Evolutionary conservation across 2,888 invertebrate species (phyloP).

Genomic region (Ichneumoninae sp.): DNA sequence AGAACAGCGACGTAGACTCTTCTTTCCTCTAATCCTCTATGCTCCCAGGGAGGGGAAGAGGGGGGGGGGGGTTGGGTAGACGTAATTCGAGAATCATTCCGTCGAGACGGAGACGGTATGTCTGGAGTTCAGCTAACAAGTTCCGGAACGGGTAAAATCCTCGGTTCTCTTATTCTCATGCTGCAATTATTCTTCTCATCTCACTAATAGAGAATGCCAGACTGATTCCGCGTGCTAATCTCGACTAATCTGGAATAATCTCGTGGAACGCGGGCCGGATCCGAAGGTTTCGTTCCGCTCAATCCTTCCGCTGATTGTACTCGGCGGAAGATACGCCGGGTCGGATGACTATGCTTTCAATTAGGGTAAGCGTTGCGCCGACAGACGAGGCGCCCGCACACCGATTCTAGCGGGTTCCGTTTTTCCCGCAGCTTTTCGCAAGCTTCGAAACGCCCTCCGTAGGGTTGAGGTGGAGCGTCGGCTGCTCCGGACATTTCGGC

Average conservation of each 20-base stretch:
- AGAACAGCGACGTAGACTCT: slow-evolving; percentile 4
- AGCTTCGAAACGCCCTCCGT: no score
- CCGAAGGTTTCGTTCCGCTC: slow-evolving; percentile 35
- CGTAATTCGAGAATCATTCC: slow-evolving; percentile 61
- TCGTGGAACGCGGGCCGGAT: slow-evolving; percentile 70
- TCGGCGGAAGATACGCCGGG: slow-evolving; percentile 12
- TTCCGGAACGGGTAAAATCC: slow-evolving; percentile 38
- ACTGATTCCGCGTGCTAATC: slow-evolving; percentile 76
- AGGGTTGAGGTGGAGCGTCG: no score
- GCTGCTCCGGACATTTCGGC: no score
- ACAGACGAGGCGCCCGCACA: slow-evolving; percentile 59
- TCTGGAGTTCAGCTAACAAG: slow-evolving; percentile 53
- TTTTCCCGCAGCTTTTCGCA: background rate
- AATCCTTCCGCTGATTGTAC: slow-evolving; percentile 26
- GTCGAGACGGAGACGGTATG: slow-evolving; percentile 46
- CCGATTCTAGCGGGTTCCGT: background rate
- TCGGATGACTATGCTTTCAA: slow-evolving; percentile 72
- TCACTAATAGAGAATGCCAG: slow-evolving; percentile 60
- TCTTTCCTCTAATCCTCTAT: slow-evolving; percentile 36
- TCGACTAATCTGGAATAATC: slow-evolving; percentile 76
- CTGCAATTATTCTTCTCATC: slow-evolving; percentile 40
- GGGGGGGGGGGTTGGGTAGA: background rate
- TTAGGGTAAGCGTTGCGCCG: slow-evolving; percentile 71
- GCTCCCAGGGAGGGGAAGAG: background rate
- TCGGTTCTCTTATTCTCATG: slow-evolving; percentile 35